These are phyloP conservation scores for Gasteruption jaculator DNA, from an alignment of 2,888 invertebrate species.

Conservation along the genomic window DNA sequence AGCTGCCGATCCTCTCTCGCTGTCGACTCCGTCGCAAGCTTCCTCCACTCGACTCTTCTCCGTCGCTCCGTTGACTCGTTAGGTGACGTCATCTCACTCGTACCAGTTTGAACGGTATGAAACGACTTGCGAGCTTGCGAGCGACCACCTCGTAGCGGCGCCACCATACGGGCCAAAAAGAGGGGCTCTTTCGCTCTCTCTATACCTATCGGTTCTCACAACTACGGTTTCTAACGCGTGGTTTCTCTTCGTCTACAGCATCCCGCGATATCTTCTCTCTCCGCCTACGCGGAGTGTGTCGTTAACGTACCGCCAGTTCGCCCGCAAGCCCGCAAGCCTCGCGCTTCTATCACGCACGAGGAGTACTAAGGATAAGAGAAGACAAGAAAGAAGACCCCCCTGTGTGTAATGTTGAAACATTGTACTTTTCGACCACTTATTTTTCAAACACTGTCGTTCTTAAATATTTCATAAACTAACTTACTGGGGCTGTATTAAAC, in stretches of 20 bases:
- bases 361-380: too few relatives aligned
- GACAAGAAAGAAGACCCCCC: too few relatives aligned
- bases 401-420: too few relatives aligned
- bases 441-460: too few relatives aligned
- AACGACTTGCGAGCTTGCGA: constrained; percentile 38
- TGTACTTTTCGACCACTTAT: too few relatives aligned
- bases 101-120: constrained; percentile 16
- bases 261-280: constrained; percentile 47
- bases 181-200: too few relatives aligned
- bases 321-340: constrained; percentile 52
- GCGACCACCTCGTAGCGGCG: constrained; percentile 37
- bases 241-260: constrained; percentile 45
- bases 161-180: constrained; percentile 45
- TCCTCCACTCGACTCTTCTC: constrained; percentile 28
- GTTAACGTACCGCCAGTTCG: constrained; percentile 52
- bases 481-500: too few relatives aligned
- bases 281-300: constrained; percentile 51
- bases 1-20: constrained; percentile 1
- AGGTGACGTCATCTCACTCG: constrained; percentile 26
- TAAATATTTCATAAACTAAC: too few relatives aligned
- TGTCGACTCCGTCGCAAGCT: constrained; percentile 25
- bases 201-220: too few relatives aligned
- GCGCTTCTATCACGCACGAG: constrained; percentile 41
- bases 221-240: constrained; percentile 21
- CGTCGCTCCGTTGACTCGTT: constrained; percentile 25